Evolutionary conservation across 2,797 vertebrate genomes (phyloP).

Genomic region (Thaleichthys pacificus): DNA sequence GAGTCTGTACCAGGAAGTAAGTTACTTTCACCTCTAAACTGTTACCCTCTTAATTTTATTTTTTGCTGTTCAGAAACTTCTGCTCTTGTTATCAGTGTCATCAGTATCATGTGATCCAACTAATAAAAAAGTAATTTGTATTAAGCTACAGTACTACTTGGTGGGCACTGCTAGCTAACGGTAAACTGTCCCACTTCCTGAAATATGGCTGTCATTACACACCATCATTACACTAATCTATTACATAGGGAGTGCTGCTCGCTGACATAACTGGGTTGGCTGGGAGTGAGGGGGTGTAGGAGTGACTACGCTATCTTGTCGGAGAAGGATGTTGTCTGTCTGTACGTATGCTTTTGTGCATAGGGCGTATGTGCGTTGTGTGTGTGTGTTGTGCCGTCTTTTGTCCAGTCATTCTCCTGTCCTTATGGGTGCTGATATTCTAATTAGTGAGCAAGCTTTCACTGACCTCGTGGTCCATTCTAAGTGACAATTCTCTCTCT

Average conservation of each 20-base stretch:
- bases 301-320: constrained; percentile 29
- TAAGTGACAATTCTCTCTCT: constrained; percentile 40
- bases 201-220: constrained; percentile 7
- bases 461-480: constrained; percentile 55
- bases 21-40: constrained; percentile 2
- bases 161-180: no score
- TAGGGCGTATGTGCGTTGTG: not conserved
- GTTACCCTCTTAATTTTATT: not conserved
- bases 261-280: constrained; percentile 11
- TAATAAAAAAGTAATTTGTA: no score
- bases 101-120: no score
- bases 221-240: constrained; percentile 4
- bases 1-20: constrained; percentile 68
- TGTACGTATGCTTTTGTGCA: not conserved
- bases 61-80: no score
- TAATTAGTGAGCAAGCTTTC: constrained; percentile 49
- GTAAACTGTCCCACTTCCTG: not conserved
- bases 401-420: constrained; percentile 30
- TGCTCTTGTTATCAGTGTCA: no score
- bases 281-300: constrained; percentile 33
- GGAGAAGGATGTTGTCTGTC: not conserved
- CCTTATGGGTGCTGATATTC: constrained; percentile 43
- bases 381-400: not conserved
- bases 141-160: no score
- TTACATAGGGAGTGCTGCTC: not conserved